These are phyloP conservation scores for Periophthalmus magnuspinnatus DNA, from an alignment of 2,797 vertebrate species.

Conservation along the genomic window DNA sequence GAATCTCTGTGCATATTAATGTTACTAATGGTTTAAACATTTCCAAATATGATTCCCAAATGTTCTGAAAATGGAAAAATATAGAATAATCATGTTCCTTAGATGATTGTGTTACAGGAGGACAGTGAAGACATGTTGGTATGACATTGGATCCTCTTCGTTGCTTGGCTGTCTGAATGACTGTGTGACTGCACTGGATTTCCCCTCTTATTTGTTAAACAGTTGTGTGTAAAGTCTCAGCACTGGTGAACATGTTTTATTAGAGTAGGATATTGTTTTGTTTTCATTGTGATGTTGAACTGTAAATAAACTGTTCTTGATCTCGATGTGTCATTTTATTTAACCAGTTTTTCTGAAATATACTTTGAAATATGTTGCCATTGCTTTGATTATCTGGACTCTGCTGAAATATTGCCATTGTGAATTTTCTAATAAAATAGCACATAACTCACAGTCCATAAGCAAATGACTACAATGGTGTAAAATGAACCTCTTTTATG, in stretches of 20 bases:
- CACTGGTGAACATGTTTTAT: slow-evolving; percentile 86
- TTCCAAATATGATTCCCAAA: slow-evolving; percentile 42
- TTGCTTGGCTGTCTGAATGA: slow-evolving; percentile 66
- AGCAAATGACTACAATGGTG: slow-evolving; percentile 33
- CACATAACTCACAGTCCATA: slow-evolving; percentile 63
- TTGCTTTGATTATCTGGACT: slow-evolving; percentile 62
- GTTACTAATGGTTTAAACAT: slow-evolving; percentile 45
- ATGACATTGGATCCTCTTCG: slow-evolving; percentile 68
- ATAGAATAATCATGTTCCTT: slow-evolving; percentile 52
- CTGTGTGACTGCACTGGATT: slow-evolving; percentile 60
- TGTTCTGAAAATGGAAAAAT: slow-evolving; percentile 43
- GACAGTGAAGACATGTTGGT: slow-evolving; percentile 47
- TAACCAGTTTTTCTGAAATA: slow-evolving; percentile 73
- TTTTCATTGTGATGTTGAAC: slow-evolving; percentile 76
- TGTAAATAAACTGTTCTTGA: slow-evolving; percentile 80
- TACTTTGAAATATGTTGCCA: slow-evolving; percentile 76
- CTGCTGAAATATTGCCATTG: slow-evolving; percentile 78
- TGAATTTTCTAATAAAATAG: slow-evolving; percentile 86
- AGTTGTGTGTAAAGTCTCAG: slow-evolving; percentile 78
- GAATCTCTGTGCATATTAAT: slow-evolving; percentile 59
- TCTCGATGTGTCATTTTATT: slow-evolving; percentile 80
- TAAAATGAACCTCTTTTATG: slow-evolving; percentile 13
- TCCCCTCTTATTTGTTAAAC: slow-evolving; percentile 55
- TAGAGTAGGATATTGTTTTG: slow-evolving; percentile 77
- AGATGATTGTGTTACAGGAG: slow-evolving; percentile 34